phyloP scores from a whole-genome alignment of 2,113 vertebrate species.

The Pao palembangensis region DNA sequence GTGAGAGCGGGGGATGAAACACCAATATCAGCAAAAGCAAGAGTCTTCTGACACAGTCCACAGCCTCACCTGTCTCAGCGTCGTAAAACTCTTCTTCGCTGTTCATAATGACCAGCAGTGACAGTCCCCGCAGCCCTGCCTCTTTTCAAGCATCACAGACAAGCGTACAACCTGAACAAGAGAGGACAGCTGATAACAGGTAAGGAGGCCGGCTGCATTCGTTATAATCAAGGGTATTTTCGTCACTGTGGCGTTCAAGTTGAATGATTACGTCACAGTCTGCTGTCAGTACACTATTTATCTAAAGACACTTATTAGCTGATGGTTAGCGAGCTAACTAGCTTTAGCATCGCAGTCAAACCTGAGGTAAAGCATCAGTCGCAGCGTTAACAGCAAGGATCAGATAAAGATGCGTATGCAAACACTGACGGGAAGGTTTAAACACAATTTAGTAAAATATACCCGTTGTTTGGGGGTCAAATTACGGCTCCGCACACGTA shows the following conservation, averaged over 20 bases:
- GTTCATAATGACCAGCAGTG: conserved; percentile 80
- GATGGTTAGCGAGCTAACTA: conserved; percentile 36
- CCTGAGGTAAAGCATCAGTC: conserved; percentile 2
- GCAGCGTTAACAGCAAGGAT: neutral
- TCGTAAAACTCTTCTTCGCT: conserved; percentile 98
- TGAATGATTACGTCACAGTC: neutral
- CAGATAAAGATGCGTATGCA: neutral
- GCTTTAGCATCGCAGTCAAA: conserved; percentile 33
- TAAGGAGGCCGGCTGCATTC: neutral
- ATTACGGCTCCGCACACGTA: conserved; percentile 16
- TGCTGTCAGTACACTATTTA: neutral
- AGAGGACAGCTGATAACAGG: conserved; percentile 19
- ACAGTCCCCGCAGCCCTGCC: conserved; percentile 39
- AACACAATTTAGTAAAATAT: conserved; percentile 3
- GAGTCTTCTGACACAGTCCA: neutral
- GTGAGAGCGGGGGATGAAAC: neutral
- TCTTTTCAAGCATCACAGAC: conserved; percentile 48
- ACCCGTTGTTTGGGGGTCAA: conserved; percentile 47
- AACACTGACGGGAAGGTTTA: neutral
- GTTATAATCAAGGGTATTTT: neutral
- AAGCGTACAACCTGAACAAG: conserved; percentile 40
- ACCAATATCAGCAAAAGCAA: no score
- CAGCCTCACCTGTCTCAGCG: conserved; percentile 86
- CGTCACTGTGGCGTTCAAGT: neutral
- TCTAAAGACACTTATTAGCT: neutral